Base-by-base conservation (phyloP, 2,888 invertebrate genomes). In the Drosophila fungiperda region DNA sequence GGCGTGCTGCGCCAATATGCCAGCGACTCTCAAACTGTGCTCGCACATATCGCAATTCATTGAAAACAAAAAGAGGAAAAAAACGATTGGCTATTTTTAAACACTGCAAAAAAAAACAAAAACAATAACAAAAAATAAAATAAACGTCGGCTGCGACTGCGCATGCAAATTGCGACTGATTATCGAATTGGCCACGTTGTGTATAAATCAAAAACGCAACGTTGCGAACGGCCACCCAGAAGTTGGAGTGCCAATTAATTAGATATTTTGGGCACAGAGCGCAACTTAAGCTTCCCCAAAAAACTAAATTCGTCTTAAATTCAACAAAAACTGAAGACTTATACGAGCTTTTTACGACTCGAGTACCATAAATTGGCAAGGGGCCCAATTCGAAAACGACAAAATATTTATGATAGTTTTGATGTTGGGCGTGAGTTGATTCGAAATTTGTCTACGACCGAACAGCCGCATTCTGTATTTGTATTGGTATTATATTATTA, bases 351-450 rank as follows among this genome's bases (percentile, higher is more conserved):
- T 90, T 89, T 85, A 90, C 89, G 90, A 87, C 80, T 57, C 73
- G 60, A 57, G 67, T 36, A 45, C 88, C 90, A 90, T 90, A 87
- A 89, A 84, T 87, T 69, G 58, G 73, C 32, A 50, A 35, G 59
- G 48, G 45, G 49, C 55, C 73, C 68, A 83, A 15, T 11, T 57
- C 58, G 69, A 63, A 71, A 76, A 86, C 78, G 87, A 90, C 90
- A 80, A 86, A 90, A 86, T 86, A 87, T 89, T 86, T 90, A 86
- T 90, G 89, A 76, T 88, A 83, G 89, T 80, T 80, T 85, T 79
- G 81, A 75, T 78, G 70, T 79, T 81, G 86, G 74, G 68, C 89
- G 90, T 90, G 90, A 86, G 78, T 60, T 87, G 85, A 57, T 70
- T 89, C 55, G 64, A 73, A 89, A 90, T 90, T 87, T 70, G 57